A percentile compares a stretch with the other conserved stretches of the same genome.
These are phyloP conservation scores for Gastrophysa polygoni DNA, from an alignment of 2,888 invertebrate species.

Conservation along the genomic window DNA sequence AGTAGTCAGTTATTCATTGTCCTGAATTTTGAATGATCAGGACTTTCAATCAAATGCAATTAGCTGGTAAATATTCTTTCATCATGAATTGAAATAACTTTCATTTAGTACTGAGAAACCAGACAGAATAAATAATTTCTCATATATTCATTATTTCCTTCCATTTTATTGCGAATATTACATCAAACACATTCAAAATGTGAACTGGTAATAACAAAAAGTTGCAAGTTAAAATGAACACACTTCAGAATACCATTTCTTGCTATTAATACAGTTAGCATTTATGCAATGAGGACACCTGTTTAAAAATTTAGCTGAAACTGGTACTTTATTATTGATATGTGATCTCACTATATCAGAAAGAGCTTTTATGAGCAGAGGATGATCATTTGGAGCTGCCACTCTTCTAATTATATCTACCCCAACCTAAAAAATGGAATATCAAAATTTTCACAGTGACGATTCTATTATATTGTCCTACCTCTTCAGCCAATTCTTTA, in stretches of 20 bases:
- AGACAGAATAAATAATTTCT: no score
- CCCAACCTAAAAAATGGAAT: conserved; percentile 76
- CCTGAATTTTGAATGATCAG: no score
- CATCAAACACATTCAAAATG: no score
- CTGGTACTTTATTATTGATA: conserved; percentile 64
- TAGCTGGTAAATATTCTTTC: no score
- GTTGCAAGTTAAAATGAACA: conserved; percentile 47
- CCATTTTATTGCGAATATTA: no score
- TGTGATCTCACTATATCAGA: conserved; percentile 81
- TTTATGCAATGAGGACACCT: conserved; percentile 70
- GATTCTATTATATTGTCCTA: conserved; percentile 47
- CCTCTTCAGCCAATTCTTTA: conserved; percentile 84
- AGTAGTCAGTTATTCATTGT: no score
- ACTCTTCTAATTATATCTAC: conserved; percentile 81
- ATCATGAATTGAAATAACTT: no score
- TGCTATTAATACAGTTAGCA: conserved; percentile 64
- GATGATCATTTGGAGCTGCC: conserved; percentile 91
- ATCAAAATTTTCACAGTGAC: no score
- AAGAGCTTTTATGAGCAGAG: conserved; percentile 85
- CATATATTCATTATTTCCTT: no score
- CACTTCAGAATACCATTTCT: conserved; percentile 68
- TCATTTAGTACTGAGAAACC: no score
- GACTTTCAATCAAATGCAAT: no score
- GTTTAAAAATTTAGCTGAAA: conserved; percentile 80
- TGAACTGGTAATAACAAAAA: no score